Base-by-base conservation (phyloP, 1,140 invertebrate genomes). In the Sinonovacula constricta region DNA sequence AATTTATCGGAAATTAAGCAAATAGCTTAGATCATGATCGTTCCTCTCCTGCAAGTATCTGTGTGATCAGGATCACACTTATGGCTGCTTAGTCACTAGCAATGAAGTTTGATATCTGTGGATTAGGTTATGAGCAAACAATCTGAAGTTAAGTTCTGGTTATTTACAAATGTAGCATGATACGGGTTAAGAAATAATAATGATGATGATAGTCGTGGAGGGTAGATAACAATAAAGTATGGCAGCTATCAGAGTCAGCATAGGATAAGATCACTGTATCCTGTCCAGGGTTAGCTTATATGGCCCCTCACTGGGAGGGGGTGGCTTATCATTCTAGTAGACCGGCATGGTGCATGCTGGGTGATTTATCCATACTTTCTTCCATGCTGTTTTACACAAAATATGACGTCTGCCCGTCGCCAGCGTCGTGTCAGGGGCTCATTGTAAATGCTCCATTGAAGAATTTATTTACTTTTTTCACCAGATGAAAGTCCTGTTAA, bases 291-390 rank as follows among this genome's bases (percentile, higher is more conserved):
- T 28, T 59, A 70, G 54, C 68, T 70, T 59, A 56, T 39, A 36
- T 59, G 33, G 33, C 54, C 36, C 68, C 33, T n/a, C 24, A 54
- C 30, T 36, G 31, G 68, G 30, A n/a, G 53, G 30, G 26, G n/a
- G 31, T 39, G 22, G 33, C 53, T 70, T 39, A 56, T 56, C 53
- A 39, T 15, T 26, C n/a, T 22, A 18, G 18, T 26, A 26, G 45
- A 51, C 53, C 53, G 68, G 68, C 45, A 70, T 24, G n/a, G 54
- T 18, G 53, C 68, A n/a, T 34, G 56, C 68, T 70, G 68, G 33
- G 54, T 70, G 68, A 70, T 70, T 70, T 70, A 70, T 70, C 54
- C 54, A 59, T 59, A 70, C 68, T 70, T 70, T 70, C 68, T 70
- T 12, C 51, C 68, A 57, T 70, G 68, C 68, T 70, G 68, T 26